Evolutionary conservation across 2,113 vertebrate species (phyloP).

Genomic region (Amphiprion percula): DNA sequence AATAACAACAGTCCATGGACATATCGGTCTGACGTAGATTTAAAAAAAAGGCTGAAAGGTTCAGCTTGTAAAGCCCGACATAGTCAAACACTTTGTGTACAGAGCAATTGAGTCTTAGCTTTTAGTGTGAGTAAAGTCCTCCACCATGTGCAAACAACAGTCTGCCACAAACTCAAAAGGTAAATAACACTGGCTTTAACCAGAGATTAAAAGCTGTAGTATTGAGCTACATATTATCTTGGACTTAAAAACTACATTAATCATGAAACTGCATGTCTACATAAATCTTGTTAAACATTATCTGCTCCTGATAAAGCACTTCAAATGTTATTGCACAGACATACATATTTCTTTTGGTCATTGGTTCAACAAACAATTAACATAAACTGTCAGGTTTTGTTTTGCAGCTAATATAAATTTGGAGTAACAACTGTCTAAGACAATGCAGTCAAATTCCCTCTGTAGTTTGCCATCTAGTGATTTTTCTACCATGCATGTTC

Average conservation of each 20-base stretch:
- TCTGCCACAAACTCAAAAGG: conserved; percentile 77
- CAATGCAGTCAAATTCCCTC: not conserved
- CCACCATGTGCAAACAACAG: conserved; percentile 82
- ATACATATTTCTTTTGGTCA: not conserved
- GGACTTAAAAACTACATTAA: not conserved
- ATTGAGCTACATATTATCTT: conserved; percentile 4
- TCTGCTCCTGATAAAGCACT: not conserved
- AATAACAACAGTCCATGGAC: not conserved
- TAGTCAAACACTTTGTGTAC: conserved; percentile 66
- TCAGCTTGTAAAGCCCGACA: conserved; percentile 32
- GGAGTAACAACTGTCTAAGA: not conserved
- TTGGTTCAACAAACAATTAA: conserved; percentile 1
- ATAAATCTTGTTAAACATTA: not conserved
- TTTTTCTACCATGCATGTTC: conserved; percentile 10
- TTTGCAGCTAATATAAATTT: conserved; percentile 1
- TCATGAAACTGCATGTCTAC: not conserved
- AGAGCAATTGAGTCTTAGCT: conserved; percentile 63
- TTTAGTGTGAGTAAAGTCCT: conserved; percentile 77
- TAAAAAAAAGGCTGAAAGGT: conserved; percentile 31
- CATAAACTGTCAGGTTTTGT: not conserved
- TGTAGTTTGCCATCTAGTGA: conserved; percentile 1
- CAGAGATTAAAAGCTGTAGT: conserved; percentile 37
- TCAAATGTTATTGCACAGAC: not conserved
- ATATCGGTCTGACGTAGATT: not conserved
- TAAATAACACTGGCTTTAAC: conserved; percentile 63